Conservation (phyloP, 2,113 vertebrate genomes). For the Microtus ochrogaster region DNA sequence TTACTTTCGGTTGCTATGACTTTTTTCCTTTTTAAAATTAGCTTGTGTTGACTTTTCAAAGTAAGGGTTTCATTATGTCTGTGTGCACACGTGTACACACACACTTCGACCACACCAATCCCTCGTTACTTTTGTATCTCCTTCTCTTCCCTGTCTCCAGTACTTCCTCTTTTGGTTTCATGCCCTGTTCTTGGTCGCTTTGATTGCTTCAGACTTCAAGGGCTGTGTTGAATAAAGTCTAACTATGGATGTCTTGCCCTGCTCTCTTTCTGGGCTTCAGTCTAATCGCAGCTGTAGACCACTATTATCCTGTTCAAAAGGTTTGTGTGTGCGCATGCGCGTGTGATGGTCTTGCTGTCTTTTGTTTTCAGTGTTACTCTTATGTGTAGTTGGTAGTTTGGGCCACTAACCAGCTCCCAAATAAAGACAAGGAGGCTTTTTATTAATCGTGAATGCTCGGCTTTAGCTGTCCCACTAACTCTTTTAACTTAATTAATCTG, state of each 20-base stretch:
- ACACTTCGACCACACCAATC: neutral
- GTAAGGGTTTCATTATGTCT: neutral
- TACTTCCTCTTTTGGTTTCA: neutral
- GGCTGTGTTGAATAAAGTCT: neutral
- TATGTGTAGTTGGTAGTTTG: neutral
- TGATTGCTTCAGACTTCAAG: neutral
- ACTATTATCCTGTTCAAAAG: neutral
- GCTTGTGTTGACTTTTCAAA: neutral
- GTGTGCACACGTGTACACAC: neutral
- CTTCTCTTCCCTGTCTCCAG: neutral
- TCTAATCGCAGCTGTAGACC: neutral
- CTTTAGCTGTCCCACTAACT: neutral
- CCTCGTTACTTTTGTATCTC: neutral
- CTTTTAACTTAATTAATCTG: neutral
- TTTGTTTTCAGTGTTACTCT: conserved; percentile 38
- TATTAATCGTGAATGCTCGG: neutral
- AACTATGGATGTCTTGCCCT: neutral
- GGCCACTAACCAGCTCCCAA: neutral
- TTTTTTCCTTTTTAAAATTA: neutral
- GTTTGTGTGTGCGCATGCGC: neutral
- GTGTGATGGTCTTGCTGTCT: conserved; percentile 9
- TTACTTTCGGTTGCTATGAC: neutral
- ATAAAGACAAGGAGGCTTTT: neutral
- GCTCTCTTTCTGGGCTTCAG: neutral
- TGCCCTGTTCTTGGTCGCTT: too few species aligned